Base-by-base conservation (phyloP, 1,140 invertebrate species). In the Rhagoletis zephyria region DNA sequence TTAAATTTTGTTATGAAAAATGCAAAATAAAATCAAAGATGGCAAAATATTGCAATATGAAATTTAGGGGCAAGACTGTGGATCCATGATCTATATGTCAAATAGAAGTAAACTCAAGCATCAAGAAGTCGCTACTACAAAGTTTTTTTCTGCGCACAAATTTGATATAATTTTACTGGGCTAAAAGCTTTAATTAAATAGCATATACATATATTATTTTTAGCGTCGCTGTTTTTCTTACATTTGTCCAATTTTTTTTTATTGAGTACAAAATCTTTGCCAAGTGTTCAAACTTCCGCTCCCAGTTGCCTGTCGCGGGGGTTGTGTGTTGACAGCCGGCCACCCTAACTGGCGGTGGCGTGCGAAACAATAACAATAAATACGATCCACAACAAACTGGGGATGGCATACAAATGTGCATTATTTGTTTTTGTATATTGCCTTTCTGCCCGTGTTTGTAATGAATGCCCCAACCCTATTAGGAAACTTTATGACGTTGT, bases 401-500 rank as follows among this genome's bases (percentile, higher is more conserved):
- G 30, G 10, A 5, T 56, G 51, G 51, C 10, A 30, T 10, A 10
- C 51, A 56, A 56, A 56, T 56, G 10, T 63, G 61, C 61, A 63
- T 63, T 63, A 14, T 63, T 63, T 63, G 12, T 14, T 10, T 56
- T 56, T 10, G 51, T 10, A 56, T 56, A 10, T 56, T 56, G 51
- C 51, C 51, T 5, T 30, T 30, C 30, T 56, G 51, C 51, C 51
- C 5, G 10, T 10, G 51, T 10, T 5, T 6, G 19, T 85, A 63
- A 40, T 85, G 30, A 30, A 85, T 45, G 30, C 42, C 60, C 12
- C 12, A 61, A 67, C 67, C 42, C 48, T 64, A 87, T 30, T 30
- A 67, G 42, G 16, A 64, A 87, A 87, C 45, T 87, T 87, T 87
- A 87, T 65, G 64, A 67, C 86, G 86, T 51, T 87, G 86, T 87